Evolutionary conservation across 2,797 vertebrate genomes (phyloP), one percentile per base, ranked within the genome.

Genomic region (Alcedo atthis): DNA sequence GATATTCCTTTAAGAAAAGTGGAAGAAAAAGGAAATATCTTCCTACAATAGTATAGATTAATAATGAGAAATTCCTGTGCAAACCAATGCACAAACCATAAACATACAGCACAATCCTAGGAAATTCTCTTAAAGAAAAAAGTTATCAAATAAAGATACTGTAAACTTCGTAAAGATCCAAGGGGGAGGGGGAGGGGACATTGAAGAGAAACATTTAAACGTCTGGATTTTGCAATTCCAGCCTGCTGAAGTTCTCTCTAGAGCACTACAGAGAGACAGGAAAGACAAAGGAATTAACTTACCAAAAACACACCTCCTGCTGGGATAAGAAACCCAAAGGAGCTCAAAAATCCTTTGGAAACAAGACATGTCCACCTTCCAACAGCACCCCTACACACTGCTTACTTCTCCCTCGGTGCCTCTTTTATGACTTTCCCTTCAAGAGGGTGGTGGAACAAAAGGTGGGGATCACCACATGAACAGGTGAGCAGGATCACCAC

Each of bases 391-490:
- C 2, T 6, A 0, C 8, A 54, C 6, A n/a, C 12, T 6, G 25
- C 6, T 0, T 0, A 19, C 0, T 0, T 42, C 5, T 19, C 13
- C 9, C 15, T 5, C 8, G 3, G 0, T 3, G 0, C 5, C 75
- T 51, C 16, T 18, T 4, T 1, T 5, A 25, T 5, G 9, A 62
- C 3, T 2, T 58, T 43, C 4, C 3, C 16, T 28, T 26, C 4
- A 0, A 53, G 5, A 67, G 20, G 9, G 5, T 0, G 1, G 3
- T 9, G 20, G 10, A 63, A 11, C 0, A n/a, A 8, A 12, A 1
- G 0, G 2, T 0, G 4, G 77, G 35, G 10, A 69, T 1, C 1
- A 1, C 1, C 10, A 4, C 2, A 1, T 2, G 32, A 59, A 12
- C 18, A 10, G 8, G 25, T 35, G 35, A 59, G 33, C 5, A 53